phyloP scores from a whole-genome alignment of 2,113 vertebrate genomes.

The Amia ocellicauda region DNA sequence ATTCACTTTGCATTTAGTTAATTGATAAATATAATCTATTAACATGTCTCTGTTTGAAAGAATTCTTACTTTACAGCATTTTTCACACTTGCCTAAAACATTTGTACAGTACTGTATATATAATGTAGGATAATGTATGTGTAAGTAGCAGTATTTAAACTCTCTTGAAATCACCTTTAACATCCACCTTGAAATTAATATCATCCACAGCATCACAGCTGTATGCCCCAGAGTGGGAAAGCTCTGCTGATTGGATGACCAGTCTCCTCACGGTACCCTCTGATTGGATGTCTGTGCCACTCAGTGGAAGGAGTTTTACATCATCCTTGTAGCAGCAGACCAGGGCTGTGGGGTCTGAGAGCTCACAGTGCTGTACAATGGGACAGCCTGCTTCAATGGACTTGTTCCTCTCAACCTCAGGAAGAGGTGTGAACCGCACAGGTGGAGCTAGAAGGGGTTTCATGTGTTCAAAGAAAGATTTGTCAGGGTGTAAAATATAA shows the following conservation, averaged over 20 bases:
- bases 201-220: conserved; percentile 70
- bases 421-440: conserved; percentile 57
- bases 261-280: conserved; percentile 52
- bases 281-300: conserved; percentile 46
- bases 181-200: conserved; percentile 62
- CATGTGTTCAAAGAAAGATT: conserved; percentile 21
- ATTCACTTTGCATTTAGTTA: too few species aligned
- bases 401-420: conserved; percentile 50
- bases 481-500: background rate
- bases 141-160: background rate
- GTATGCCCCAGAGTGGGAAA: conserved; percentile 66
- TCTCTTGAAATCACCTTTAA: conserved; percentile 69
- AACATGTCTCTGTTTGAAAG: too few species aligned
- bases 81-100: too few species aligned
- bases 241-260: conserved; percentile 52
- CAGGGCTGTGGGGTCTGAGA: conserved; percentile 50
- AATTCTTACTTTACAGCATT: too few species aligned
- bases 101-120: too few species aligned
- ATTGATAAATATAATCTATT: too few species aligned
- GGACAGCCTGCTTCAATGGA: conserved; percentile 46
- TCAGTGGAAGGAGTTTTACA: conserved; percentile 43
- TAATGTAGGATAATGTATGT: too few species aligned
- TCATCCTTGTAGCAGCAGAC: conserved; percentile 67
- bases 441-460: conserved; percentile 56
- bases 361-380: conserved; percentile 57